Evolutionary conservation across 2,797 vertebrate genomes (phyloP), one percentile per base, ranked within the genome.

Genomic region (Macropodus opercularis): DNA sequence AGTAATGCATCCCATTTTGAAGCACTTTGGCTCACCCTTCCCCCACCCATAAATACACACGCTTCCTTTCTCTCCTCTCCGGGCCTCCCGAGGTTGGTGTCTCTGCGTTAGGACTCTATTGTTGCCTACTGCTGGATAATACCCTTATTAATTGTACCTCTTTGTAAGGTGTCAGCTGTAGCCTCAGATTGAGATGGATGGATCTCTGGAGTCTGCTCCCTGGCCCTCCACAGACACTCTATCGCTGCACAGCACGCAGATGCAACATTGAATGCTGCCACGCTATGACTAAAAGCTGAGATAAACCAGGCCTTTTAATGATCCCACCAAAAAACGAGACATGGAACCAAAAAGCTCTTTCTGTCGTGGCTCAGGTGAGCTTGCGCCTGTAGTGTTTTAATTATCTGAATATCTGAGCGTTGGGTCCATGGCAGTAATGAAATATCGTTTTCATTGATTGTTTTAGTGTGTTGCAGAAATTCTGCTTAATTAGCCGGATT

Each of bases 401-500:
- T 90, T 79, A 86, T 87, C 84, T 71, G 57, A 84, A 78, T 88
- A 80, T 88, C 88, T 85, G 68, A 79, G 83, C 63, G 19, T 71
- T 81, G 64, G 77, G 81, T 68, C 48, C 84, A 86, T 75, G 83
- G 80, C 71, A 71, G 69, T 75, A 89, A 93, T 91, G 78, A 91
- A 94, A 94, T 94, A 87, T 85, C 41, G 79, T 83, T 80, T 86
- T 84, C 86, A 94, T 94, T 95, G 94, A 95, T 91, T 94, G 92
- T 93, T 93, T 93, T 87, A 89, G 91, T 89, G 89, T 93, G 90
- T 94, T 93, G 91, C 91, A 89, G 92, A 93, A 95, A 95, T 91
- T 91, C 72, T 66, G 90, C 90, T 93, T 95, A 97, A 96, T 94
- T 95, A 96, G 95, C 93, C 92, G 91, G 87, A 92, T 72, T 90